Evolutionary conservation across 2,888 invertebrate genomes (phyloP).

Genomic region (Cosmia pyralina): DNA sequence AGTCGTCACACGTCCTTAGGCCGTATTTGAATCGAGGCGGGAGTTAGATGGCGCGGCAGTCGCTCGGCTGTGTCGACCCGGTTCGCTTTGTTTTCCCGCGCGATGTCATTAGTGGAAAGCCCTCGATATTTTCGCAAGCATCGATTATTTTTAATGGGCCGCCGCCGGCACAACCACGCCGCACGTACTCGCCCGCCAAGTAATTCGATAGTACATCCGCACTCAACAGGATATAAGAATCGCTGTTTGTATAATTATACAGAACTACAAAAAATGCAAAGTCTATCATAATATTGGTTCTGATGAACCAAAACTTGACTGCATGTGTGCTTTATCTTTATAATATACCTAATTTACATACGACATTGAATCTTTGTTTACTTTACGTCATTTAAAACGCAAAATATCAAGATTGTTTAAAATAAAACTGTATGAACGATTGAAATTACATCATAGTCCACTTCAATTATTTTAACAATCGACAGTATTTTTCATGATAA

Average conservation of each 20-base stretch:
- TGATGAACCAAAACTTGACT: conserved; percentile 14
- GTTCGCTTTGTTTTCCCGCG: conserved; percentile 86
- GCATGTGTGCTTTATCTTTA: conserved; percentile 17
- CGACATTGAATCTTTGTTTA: conserved; percentile 32
- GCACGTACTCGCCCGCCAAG: conserved; percentile 70
- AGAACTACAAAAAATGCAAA: conserved; percentile 25
- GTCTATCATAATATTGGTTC: conserved; percentile 28
- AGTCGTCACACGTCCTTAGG: conserved; percentile 62
- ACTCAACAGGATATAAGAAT: conserved; percentile 52
- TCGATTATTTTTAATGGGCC: conserved; percentile 89
- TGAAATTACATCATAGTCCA: conserved; percentile 15
- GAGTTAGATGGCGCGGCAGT: conserved; percentile 57
- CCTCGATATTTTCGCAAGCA: conserved; percentile 88
- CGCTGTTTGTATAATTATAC: conserved; percentile 36
- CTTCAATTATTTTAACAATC: conserved; percentile 6
- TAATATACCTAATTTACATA: conserved; percentile 31
- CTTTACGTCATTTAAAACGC: conserved; percentile 22
- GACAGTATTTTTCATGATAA: background rate
- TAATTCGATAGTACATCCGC: conserved; percentile 68
- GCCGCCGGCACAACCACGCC: conserved; percentile 79
- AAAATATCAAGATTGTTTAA: conserved; percentile 12
- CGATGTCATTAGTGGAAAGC: conserved; percentile 89
- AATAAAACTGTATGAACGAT: conserved; percentile 1
- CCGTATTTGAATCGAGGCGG: conserved; percentile 58
- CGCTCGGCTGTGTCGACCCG: conserved; percentile 69